Percentiles rank a stretch among this genome's conserved stretches.
phyloP scores from a whole-genome alignment of 53 echinoderm and acorn worm species.

The Holothuria leucospilota region DNA sequence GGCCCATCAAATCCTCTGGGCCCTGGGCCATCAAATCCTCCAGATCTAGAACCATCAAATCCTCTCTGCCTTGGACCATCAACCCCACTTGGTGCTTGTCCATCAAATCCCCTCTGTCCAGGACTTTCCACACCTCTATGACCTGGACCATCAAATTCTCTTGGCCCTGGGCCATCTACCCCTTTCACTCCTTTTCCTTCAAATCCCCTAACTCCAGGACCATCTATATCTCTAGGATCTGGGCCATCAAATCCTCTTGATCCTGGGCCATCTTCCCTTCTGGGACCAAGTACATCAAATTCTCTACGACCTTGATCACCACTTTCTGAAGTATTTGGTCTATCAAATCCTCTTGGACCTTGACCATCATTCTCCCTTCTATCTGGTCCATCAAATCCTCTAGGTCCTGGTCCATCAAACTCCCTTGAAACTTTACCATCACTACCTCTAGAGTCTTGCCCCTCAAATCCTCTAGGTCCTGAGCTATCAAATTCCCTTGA shows the following conservation, averaged over 20 bases:
- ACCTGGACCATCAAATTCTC: constrained; percentile 41
- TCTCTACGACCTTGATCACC: constrained; percentile 24
- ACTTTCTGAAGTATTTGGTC: constrained; percentile 20
- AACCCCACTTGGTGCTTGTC: constrained; percentile 29
- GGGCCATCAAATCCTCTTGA: constrained; percentile 42
- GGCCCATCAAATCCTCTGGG: constrained; percentile 44
- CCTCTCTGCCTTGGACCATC: constrained; percentile 38
- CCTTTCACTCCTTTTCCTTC: constrained; percentile 36
- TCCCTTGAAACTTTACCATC: constrained; percentile 32
- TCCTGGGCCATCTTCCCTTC: constrained; percentile 24
- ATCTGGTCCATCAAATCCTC: constrained; percentile 25
- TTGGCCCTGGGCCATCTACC: constrained; percentile 23
- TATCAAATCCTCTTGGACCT: constrained; percentile 26
- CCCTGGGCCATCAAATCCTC: constrained; percentile 29
- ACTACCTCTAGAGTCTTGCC: neutral
- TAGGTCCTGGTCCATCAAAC: constrained; percentile 38
- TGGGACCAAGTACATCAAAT: constrained; percentile 31
- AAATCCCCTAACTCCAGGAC: constrained; percentile 36
- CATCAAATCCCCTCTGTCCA: constrained; percentile 38
- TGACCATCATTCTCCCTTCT: constrained; percentile 10
- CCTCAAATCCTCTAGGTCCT: constrained; percentile 8
- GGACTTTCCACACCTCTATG: constrained; percentile 12
- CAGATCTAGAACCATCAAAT: constrained; percentile 23
- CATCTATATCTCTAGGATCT: constrained; percentile 30
- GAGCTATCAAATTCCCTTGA: neutral